Evolutionary conservation across 2,797 vertebrate genomes (phyloP), one percentile per base, ranked within the genome.

Genomic region (Miichthys miiuy): DNA sequence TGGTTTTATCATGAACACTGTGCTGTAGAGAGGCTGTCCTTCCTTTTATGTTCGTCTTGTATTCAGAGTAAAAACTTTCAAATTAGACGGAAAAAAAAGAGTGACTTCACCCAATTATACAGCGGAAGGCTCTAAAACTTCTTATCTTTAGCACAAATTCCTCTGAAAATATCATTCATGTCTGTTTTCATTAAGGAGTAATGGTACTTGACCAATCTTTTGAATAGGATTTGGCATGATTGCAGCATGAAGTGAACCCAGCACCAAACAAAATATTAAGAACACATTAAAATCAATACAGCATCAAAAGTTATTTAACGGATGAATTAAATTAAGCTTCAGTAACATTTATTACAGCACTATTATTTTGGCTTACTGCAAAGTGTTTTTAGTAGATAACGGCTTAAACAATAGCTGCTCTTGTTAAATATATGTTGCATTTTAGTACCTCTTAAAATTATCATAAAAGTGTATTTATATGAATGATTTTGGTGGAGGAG

Each of bases 1-100:
- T 68, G 60, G 64, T 85, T 68, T 89, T 69, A 80, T 76, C 54
- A 10, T 55, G 68, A 55, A 11, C 51, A 69, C 83, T 73, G 41
- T 77, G 75, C 27, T 48, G 60, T 77, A 3, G 21, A 80, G 72
- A 69, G 56, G 7, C 25, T 78, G 18, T 54, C 47, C 69, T 61
- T 69, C 38, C 21, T 63, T 78, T 84, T 82, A 57, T 74, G 20
- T 77, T 54, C 25, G 44, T 27, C 6, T 55, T 57, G 18, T 66
- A 68, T 81, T 81, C 58, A 79, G n/a, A 68, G n/a, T 20, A n/a
- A 75, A 83, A 83, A 56, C 42, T 16, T 46, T 58, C 3, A 52
- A 61, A 74, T 2, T 46, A 55, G 34, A 46, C 34, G 21, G 7
- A 8, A 34, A 34, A 79, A 65, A 77, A 27, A 7, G 11, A 7